These are phyloP conservation scores for Trachymyrmex cornetzi DNA, from an alignment of 1,140 invertebrate genomes.

Conservation along the genomic window DNA sequence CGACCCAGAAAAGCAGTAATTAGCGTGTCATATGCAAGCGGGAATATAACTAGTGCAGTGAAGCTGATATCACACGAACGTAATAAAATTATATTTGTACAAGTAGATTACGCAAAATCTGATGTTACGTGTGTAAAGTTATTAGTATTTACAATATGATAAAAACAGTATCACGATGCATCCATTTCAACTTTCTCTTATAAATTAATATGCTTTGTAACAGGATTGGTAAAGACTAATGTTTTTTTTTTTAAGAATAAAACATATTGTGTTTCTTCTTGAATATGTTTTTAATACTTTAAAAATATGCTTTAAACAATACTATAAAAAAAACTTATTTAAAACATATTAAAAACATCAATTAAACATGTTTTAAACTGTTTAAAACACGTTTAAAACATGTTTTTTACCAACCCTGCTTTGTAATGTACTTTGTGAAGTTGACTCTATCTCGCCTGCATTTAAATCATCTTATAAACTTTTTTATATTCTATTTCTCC, in stretches of 20 bases:
- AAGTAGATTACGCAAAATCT: slow-evolving; percentile 11
- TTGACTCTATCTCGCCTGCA: not conserved
- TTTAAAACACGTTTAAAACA: too few relatives aligned
- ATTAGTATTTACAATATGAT: slow-evolving; percentile 2
- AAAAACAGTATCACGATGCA: slow-evolving; percentile 20
- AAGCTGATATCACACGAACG: not conserved
- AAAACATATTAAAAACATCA: too few relatives aligned
- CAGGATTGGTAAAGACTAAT: too few relatives aligned
- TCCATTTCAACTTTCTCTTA: slow-evolving; percentile 2
- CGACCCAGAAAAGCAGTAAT: slow-evolving; percentile 15
- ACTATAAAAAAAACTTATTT: too few relatives aligned
- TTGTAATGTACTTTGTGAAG: not conserved
- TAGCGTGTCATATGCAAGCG: not conserved
- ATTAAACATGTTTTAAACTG: too few relatives aligned
- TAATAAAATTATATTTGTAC: slow-evolving; percentile 6
- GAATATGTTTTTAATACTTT: too few relatives aligned
- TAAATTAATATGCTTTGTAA: slow-evolving; percentile 21
- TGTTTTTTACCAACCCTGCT: too few relatives aligned
- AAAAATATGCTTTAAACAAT: too few relatives aligned
- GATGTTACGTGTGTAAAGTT: slow-evolving; percentile 16
- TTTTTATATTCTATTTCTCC: not conserved
- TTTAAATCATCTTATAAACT: slow-evolving; percentile 8
- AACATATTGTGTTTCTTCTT: too few relatives aligned
- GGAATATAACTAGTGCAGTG: not conserved
- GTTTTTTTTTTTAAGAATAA: too few relatives aligned